Conservation (phyloP, 2,797 vertebrate species). For the Scyliorhinus canicula region DNA sequence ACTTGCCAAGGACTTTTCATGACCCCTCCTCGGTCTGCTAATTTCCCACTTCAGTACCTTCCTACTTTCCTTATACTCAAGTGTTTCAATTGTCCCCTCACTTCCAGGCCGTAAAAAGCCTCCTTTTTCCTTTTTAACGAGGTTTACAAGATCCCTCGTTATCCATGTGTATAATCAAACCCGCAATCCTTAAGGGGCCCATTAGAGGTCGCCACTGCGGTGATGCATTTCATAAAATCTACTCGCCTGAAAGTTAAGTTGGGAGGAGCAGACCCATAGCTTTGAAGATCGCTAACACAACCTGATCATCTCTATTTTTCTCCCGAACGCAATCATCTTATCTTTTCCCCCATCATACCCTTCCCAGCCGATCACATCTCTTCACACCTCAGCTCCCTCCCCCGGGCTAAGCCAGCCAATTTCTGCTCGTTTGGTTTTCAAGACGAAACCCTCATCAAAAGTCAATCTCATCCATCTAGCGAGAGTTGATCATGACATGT, state of each 20-base stretch:
- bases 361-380: not conserved
- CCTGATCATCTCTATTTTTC: not conserved
- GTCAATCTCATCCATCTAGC: not conserved
- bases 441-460: not conserved
- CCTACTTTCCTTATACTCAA: too few relatives aligned
- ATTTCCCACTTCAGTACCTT: too few relatives aligned
- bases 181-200: not conserved
- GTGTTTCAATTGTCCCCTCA: too few relatives aligned
- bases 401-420: not conserved
- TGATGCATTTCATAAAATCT: too few relatives aligned
- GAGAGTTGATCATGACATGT: not conserved
- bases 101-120: too few relatives aligned
- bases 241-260: too few relatives aligned
- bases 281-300: not conserved
- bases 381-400: not conserved
- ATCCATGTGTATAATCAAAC: not conserved
- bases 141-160: too few relatives aligned
- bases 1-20: too few relatives aligned
- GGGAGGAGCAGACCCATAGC: too few relatives aligned
- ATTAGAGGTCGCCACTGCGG: not conserved
- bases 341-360: not conserved
- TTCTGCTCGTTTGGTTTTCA: not conserved
- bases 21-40: too few relatives aligned
- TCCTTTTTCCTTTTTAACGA: too few relatives aligned
- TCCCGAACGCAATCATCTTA: not conserved